Base-by-base conservation (phyloP, 2,888 invertebrate species). In the Sminthurides aquaticus region DNA sequence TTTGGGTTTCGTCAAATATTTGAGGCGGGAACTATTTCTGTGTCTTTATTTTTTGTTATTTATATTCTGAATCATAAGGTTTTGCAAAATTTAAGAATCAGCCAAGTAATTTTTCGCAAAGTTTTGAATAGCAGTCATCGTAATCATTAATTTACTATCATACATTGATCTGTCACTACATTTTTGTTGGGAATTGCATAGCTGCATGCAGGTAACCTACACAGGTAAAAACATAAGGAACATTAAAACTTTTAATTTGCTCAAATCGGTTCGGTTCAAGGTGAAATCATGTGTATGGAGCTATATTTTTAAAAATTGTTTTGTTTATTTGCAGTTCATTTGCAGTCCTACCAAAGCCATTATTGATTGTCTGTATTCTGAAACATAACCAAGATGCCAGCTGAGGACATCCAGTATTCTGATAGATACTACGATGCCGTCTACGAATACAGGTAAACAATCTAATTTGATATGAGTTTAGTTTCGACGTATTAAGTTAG, bases 371-470 rank as follows among this genome's bases (percentile, higher is more conserved):
- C 43, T 5, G 43, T 11, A 15, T 34, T 5, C 43, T 34, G 5
- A 34, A 34, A 15, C 15, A n/a, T n/a, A n/a, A n/a, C 43, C 49
- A 63, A 25, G 11, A 64, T 64, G 64, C 64, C 64, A 11, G 64
- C n/a, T 49, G 89, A 90, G 77, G 87, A 89, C 78, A 93, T 95
- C 76, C 91, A 91, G 76, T 95, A 95, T 79, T 94, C 93, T 0
- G 93, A 93, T 77, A 90, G 92, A 78, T 95, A 95, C 76, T 85
- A 82, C 69, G 94, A 95, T 79, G 89, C 89, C 73, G 83, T 85
- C 59, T 94, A 87, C 78, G 94, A 94, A 78, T 95, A 94, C 80
- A 87, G 91, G 91, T 90, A 79, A 78, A 77, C 48, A 60, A 74
- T 60, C 27, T 29, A 27, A 22, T n/a, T n/a, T 22, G 49, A 49